These are phyloP conservation scores for Cyprinus carpio DNA, from an alignment of 2,113 vertebrate species.

Conservation along the genomic window DNA sequence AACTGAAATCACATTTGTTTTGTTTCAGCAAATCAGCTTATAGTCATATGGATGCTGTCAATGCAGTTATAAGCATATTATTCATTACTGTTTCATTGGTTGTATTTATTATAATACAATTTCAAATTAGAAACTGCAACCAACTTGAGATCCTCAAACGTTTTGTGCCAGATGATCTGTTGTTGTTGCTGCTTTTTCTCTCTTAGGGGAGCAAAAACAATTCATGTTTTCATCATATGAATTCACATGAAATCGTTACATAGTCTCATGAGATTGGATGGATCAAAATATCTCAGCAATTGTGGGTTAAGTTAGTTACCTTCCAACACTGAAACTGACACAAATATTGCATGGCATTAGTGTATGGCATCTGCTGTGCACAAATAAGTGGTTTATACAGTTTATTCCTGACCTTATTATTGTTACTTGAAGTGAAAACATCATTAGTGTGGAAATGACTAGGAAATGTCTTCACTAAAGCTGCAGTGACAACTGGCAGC, in stretches of 20 bases:
- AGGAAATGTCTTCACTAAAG: conserved; percentile 8
- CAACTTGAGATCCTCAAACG: too few species aligned
- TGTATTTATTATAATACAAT: neutral
- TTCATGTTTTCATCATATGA: neutral
- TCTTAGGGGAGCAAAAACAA: neutral
- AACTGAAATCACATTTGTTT: too few species aligned
- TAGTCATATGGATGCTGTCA: too few species aligned
- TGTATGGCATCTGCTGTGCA: neutral
- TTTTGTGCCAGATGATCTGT: neutral
- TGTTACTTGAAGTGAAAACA: conserved; percentile 17
- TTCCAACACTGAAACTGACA: neutral
- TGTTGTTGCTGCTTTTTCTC: neutral
- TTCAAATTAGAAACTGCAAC: neutral
- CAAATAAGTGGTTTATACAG: neutral
- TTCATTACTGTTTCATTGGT: too few species aligned
- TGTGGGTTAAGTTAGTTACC: neutral
- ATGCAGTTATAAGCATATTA: too few species aligned
- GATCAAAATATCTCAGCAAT: neutral
- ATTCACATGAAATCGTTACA: neutral
- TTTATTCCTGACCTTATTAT: neutral
- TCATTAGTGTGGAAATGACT: conserved; percentile 37
- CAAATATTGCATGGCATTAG: neutral
- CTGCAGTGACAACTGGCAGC: conserved; percentile 33
- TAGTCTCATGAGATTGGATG: neutral
- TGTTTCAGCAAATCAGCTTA: too few species aligned